These are phyloP conservation scores for Didymodactylos carnosus DNA, from an alignment of 2,888 invertebrate species.

Conservation along the genomic window DNA sequence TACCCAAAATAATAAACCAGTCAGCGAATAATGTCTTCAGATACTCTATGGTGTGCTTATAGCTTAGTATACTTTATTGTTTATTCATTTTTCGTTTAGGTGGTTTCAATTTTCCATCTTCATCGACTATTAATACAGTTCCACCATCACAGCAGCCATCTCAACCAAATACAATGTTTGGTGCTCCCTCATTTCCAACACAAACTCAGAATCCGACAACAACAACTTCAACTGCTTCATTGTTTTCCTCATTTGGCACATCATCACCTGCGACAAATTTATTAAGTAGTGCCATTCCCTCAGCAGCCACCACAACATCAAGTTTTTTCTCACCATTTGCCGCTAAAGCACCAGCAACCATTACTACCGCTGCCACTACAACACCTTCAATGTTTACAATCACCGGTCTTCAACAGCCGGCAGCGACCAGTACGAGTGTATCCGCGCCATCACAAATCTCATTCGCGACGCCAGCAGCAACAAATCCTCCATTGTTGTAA, in stretches of 20 bases:
- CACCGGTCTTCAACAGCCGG: background rate
- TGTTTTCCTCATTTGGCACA: background rate
- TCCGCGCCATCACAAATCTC: background rate
- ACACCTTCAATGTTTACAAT: background rate
- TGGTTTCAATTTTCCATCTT: background rate
- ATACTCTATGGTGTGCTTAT: too few relatives aligned
- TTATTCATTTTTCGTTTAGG: background rate
- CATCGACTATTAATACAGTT: background rate
- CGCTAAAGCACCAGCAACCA: background rate
- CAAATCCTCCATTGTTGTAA: too few relatives aligned
- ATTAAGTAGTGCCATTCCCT: background rate
- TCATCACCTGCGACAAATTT: background rate
- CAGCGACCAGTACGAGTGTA: background rate
- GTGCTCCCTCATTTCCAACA: background rate
- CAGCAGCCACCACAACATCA: background rate
- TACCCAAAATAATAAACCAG: too few relatives aligned
- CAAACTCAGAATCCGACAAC: background rate
- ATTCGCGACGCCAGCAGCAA: background rate
- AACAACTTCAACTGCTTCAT: background rate
- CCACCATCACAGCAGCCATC: background rate
- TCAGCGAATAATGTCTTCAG: too few relatives aligned
- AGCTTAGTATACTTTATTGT: too few relatives aligned
- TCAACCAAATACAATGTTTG: background rate
- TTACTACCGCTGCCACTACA: background rate
- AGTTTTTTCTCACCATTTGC: background rate